These are phyloP conservation scores for Merluccius polli DNA, from an alignment of 2,797 vertebrate genomes.

Conservation along the genomic window DNA sequence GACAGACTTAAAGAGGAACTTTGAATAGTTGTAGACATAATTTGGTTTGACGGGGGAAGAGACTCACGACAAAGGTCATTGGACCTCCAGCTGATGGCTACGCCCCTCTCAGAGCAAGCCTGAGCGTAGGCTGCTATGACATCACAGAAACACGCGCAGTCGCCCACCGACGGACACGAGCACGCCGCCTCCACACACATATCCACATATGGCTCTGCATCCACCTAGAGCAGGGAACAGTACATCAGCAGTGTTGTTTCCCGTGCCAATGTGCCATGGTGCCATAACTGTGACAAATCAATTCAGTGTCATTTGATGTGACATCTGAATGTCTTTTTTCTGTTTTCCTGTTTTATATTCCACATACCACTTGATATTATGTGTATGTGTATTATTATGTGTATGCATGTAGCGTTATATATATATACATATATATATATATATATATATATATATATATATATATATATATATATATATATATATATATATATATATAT, in stretches of 20 bases:
- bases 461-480: too few relatives aligned
- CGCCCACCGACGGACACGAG: constrained; percentile 84
- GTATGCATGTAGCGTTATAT: background rate
- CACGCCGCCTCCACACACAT: constrained; percentile 91
- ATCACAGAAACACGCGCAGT: constrained; percentile 93
- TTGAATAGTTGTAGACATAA: too few relatives aligned
- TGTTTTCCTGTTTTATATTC: background rate
- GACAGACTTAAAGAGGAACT: too few relatives aligned
- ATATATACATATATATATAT: background rate
- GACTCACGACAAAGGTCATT: constrained; percentile 88
- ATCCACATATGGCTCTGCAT: constrained; percentile 85
- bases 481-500: too few relatives aligned
- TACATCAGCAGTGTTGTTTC: too few relatives aligned
- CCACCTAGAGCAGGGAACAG: constrained; percentile 73
- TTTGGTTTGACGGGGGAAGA: background rate
- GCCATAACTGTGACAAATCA: background rate
- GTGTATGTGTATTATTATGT: background rate
- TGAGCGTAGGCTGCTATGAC: constrained; percentile 85
- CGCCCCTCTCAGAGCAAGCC: constrained; percentile 80
- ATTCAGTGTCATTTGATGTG: background rate
- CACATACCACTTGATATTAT: background rate
- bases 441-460: background rate
- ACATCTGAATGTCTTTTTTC: too few relatives aligned
- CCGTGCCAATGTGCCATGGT: background rate
- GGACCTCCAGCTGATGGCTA: constrained; percentile 84